phyloP scores from a whole-genome alignment of 2,888 invertebrate genomes.

The Trilocha varians region DNA sequence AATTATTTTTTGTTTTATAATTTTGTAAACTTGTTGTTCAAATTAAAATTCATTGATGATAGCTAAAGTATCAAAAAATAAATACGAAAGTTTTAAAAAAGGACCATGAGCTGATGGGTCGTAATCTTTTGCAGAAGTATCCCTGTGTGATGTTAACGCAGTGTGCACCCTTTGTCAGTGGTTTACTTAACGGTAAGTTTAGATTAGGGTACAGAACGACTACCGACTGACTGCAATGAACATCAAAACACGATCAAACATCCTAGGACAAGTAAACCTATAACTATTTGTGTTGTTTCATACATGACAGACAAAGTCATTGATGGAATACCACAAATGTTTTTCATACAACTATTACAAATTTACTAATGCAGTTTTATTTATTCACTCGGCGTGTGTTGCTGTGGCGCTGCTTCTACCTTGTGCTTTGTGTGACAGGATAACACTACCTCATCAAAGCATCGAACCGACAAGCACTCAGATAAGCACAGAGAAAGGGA shows the following conservation, averaged over 20 bases:
- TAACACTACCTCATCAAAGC: constrained; percentile 71
- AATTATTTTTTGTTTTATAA: constrained; percentile 47
- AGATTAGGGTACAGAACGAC: constrained; percentile 62
- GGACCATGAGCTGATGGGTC: constrained; percentile 78
- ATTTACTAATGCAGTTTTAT: constrained; percentile 68
- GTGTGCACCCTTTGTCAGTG: constrained; percentile 76
- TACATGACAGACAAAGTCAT: constrained; percentile 29
- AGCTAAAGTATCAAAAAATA: constrained; percentile 9
- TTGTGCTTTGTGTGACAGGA: constrained; percentile 76
- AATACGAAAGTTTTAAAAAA: constrained; percentile 43
- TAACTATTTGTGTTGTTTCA: constrained; percentile 48
- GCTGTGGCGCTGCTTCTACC: constrained; percentile 75
- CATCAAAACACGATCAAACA: constrained; percentile 36
- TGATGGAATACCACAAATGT: constrained; percentile 49
- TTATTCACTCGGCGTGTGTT: constrained; percentile 74
- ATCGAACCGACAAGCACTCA: constrained; percentile 70
- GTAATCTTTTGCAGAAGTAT: constrained; percentile 86
- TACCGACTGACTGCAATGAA: constrained; percentile 44
- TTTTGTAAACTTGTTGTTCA: constrained; percentile 14
- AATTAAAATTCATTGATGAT: neutral
- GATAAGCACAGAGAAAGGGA: constrained; percentile 69
- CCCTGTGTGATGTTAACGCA: constrained; percentile 79
- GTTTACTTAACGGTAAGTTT: constrained; percentile 79
- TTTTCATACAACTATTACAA: constrained; percentile 43
- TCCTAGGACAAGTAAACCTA: constrained; percentile 46